Base-by-base conservation (phyloP, 2,797 vertebrate genomes). In the Triplophysa yarkandensis region DNA sequence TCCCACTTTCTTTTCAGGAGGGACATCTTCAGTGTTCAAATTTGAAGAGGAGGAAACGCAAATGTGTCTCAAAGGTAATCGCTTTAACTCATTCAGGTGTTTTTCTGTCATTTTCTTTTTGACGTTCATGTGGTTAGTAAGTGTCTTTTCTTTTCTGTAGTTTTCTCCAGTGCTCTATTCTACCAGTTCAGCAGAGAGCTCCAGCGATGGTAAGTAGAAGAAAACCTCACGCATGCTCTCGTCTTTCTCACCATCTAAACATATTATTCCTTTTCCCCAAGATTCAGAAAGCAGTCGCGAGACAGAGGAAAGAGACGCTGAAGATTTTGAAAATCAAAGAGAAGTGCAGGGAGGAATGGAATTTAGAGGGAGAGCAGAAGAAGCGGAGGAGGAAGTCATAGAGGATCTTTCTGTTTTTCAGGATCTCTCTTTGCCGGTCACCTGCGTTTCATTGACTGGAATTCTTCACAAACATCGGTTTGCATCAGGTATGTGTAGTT, bases 121-220 rank as follows among this genome's bases (percentile, higher is more conserved):
- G 13, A 27, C 14, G 16, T 50, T 10, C 28, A 23, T 64, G 7
- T 25, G 6, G 25, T 60, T 13, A 25, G 27, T 32, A 5, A 16
- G 21, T 17, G 17, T 48, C 28, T 61, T 46, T 68, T 28, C 5
- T 46, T 68, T 28, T 4, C 28, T 68, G 2, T 57, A 88, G 90
- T 41, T 9, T 32, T 83, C 63, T 64, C 85, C 50, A 63, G 6
- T 7, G 0, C 6, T 66, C 41, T 77, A 81, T 58, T 4, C 27
- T 0, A 8, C 16, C 14, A 60, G 19, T 4, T 17, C 46, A 5
- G 9, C 36, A 4, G 68, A 32, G 27, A 4, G 19, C 41, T 60
- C 2, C 8, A 21, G 1, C 13, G 30, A 75, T 83, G 81, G 89
- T 90, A 36, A 71, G 85, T 82, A 30, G 1, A 23, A 1, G 4